Percentiles rank a stretch among this genome's conserved stretches.
phyloP scores from a whole-genome alignment of 2,113 vertebrate genomes.

The Isurus oxyrinchus region DNA sequence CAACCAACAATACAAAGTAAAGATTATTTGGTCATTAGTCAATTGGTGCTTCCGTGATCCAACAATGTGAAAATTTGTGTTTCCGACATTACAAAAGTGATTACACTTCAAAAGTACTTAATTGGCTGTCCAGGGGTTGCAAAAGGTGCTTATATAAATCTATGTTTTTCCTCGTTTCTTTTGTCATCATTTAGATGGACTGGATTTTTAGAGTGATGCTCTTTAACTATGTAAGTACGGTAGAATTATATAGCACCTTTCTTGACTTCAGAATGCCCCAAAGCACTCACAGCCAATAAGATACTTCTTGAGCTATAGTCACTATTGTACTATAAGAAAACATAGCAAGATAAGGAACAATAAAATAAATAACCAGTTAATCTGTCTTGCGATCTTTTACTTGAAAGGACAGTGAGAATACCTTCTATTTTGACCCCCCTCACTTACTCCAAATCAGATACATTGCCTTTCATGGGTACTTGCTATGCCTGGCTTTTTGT shows the following conservation, averaged over 20 bases:
- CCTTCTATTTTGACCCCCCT: too few relatives aligned
- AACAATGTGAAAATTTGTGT: background rate
- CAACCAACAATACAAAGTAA: background rate
- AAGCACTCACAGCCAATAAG: background rate
- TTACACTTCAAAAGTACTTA: background rate
- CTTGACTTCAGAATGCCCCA: background rate
- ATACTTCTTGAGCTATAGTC: background rate
- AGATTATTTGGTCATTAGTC: background rate
- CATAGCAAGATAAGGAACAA: background rate
- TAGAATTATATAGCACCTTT: background rate
- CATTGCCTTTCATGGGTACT: too few relatives aligned
- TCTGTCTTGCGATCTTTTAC: background rate
- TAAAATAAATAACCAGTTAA: background rate
- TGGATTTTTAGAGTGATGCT: background rate
- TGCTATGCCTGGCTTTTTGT: too few relatives aligned
- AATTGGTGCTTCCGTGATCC: background rate
- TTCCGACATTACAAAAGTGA: background rate
- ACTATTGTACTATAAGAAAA: background rate
- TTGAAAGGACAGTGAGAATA: background rate
- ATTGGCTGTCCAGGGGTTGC: background rate
- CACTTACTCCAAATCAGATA: too few relatives aligned
- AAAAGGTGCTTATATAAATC: background rate
- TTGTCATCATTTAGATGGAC: background rate
- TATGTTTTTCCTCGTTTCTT: background rate
- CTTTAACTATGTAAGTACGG: background rate